Evolutionary conservation across 2,113 vertebrate species (phyloP).

Genomic region (Caretta caretta): DNA sequence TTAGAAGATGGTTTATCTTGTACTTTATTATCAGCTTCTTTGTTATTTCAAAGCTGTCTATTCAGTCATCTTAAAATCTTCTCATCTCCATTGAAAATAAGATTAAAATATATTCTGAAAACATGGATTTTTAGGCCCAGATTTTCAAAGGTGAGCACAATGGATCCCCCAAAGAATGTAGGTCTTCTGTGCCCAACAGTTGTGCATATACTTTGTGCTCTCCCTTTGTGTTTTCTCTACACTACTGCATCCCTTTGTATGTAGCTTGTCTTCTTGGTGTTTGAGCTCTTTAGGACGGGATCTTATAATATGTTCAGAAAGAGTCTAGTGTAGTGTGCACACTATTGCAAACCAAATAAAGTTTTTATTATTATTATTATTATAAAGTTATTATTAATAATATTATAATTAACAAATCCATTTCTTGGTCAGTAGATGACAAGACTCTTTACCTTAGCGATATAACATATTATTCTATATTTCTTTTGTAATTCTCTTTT

Average conservation of each 20-base stretch:
- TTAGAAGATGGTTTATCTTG: constrained; percentile 30
- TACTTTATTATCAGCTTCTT: constrained; percentile 63
- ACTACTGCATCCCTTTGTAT: background rate
- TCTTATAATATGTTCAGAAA: background rate
- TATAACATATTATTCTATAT: background rate
- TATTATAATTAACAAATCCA: background rate
- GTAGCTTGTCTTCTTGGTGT: background rate
- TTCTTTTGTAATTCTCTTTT: background rate
- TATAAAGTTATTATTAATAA: background rate
- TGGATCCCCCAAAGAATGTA: background rate
- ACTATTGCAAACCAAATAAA: background rate
- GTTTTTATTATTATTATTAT: too few species aligned
- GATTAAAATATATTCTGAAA: constrained; percentile 12
- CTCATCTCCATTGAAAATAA: constrained; percentile 38
- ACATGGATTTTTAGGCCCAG: background rate
- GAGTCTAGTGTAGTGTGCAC: background rate
- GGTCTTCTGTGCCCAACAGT: background rate
- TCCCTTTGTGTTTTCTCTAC: background rate
- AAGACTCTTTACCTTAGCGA: background rate
- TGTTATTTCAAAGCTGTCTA: constrained; percentile 54
- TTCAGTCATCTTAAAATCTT: constrained; percentile 64
- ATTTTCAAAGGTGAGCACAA: background rate
- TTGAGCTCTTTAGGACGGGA: background rate
- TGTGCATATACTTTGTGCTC: background rate
- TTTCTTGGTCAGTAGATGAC: background rate